Base-by-base conservation (phyloP, 2,888 invertebrate species). In the Orchestes rusci region DNA sequence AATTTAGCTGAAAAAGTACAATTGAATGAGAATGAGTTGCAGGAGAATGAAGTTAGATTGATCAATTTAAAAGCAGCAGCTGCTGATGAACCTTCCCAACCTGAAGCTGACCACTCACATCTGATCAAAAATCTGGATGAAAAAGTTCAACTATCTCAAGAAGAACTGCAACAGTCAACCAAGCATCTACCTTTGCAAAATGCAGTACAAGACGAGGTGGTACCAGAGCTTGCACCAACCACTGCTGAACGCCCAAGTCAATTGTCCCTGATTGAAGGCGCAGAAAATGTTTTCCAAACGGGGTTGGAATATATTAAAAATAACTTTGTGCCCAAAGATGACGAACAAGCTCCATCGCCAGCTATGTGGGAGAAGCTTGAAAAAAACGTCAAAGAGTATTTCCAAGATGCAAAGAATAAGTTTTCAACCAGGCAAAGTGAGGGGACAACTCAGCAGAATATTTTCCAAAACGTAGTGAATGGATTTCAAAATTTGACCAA, bases 111-210 rank as follows among this genome's bases (percentile, higher is more conserved):
- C 16, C 39, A 48, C 27, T 30, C 35, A 4, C 28, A 42, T 39
- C 40, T 39, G 36, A 45, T 50, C 7, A 56, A 57, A 44, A 63
- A 63, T 50, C 52, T 62, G 20, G 57, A 60, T 16, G 62, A 56
- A 32, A 62, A 60, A 45, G 51, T 60, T n/a, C 62, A 63, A 48
- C 44, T 60, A 27, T 55, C 57, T 13, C 39, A 52, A 3, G 56
- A 56, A 7, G 51, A 58, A 17, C 38, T 54, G 4, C 12, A 23
- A 3, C 45, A 46, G 27, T 37, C 45, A 7, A 28, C 39, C 28
- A 50, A 50, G 13, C 32, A 50, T 23, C 16, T 50, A 18, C 40
- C 43, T 12, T 19, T 43, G 16, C 39, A 44, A 3, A 13, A 51
- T 15, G 19, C 34, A 2, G 7, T 45, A 16, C 19, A 37, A 19